Conservation (phyloP, 2,113 vertebrate species). For the Archocentrus centrarchus region DNA sequence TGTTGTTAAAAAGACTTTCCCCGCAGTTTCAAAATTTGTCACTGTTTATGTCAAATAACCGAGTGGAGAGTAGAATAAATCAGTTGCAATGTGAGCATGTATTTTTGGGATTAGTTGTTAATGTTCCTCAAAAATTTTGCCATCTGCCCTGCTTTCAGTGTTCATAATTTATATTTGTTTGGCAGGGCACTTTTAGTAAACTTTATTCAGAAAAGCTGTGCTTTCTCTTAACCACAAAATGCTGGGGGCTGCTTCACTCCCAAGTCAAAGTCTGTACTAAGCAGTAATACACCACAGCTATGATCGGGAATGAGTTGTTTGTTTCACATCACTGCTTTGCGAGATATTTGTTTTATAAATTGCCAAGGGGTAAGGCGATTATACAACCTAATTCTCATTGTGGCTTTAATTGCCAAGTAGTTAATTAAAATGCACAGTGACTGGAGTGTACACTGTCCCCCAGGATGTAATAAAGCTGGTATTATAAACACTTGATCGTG, state of each 20-base stretch:
- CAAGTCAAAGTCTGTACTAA: conserved; percentile 38
- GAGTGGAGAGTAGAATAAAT: neutral
- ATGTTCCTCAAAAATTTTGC: conserved; percentile 7
- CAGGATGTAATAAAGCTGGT: conserved; percentile 70
- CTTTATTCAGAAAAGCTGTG: conserved; percentile 11
- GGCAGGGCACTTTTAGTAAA: neutral
- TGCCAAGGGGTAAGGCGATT: conserved; percentile 73
- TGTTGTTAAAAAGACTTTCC: conserved; percentile 30
- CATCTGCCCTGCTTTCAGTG: conserved; percentile 12
- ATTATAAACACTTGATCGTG: conserved; percentile 73
- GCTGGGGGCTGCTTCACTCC: conserved; percentile 55
- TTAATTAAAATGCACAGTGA: conserved; percentile 79
- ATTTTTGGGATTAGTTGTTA: neutral
- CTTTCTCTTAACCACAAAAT: conserved; percentile 38
- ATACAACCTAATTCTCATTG: conserved; percentile 74
- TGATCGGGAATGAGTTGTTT: conserved; percentile 64
- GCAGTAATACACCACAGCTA: conserved; percentile 48
- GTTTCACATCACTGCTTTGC: conserved; percentile 64
- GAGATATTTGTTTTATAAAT: conserved; percentile 78
- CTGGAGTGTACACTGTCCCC: conserved; percentile 51
- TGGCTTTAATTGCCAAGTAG: conserved; percentile 79
- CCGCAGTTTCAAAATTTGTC: conserved; percentile 24
- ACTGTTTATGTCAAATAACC: conserved; percentile 23
- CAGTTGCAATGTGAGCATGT: neutral
- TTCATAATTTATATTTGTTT: conserved; percentile 25